These are phyloP conservation scores for Palloptera scutellata DNA, from an alignment of 2,888 invertebrate genomes.

Conservation along the genomic window DNA sequence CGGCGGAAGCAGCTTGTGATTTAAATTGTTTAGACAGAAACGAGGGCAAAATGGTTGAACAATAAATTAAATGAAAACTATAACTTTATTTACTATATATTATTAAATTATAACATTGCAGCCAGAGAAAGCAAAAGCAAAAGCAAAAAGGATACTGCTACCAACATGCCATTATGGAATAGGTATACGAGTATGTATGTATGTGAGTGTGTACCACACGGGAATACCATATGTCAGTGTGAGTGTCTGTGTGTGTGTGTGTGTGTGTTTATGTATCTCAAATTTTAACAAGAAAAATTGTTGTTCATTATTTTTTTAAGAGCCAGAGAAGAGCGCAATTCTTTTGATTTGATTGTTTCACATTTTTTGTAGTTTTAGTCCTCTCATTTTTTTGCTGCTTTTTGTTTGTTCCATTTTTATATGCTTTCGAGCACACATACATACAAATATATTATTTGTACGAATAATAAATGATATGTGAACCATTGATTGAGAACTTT, in stretches of 20 bases:
- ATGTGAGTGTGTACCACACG: neutral
- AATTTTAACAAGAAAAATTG: constrained; percentile 3
- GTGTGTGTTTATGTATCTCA: neutral
- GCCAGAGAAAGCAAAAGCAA: constrained; percentile 9
- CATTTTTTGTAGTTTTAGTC: too few species aligned
- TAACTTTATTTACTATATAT: constrained; percentile 36
- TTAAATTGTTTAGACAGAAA: constrained; percentile 31
- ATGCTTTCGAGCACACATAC: neutral
- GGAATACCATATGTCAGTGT: neutral
- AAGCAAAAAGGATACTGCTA: constrained; percentile 7
- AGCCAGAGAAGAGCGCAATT: constrained; percentile 1
- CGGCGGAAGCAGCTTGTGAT: constrained; percentile 12
- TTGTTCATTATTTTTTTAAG: constrained; percentile 12
- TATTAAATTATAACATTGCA: constrained; percentile 35
- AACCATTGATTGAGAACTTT: constrained; percentile 19
- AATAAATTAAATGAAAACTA: constrained; percentile 35
- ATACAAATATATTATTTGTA: too few species aligned
- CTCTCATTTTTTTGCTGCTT: too few species aligned
- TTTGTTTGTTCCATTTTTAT: too few species aligned
- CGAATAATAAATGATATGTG: constrained; percentile 17
- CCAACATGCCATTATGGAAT: too few species aligned
- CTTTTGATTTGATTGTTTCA: constrained; percentile 19
- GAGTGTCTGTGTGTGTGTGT: neutral
- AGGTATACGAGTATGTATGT: neutral
- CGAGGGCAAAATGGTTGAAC: constrained; percentile 28